phyloP scores from a whole-genome alignment of 2,113 vertebrate species.

The Microcebus lehilahytsara region DNA sequence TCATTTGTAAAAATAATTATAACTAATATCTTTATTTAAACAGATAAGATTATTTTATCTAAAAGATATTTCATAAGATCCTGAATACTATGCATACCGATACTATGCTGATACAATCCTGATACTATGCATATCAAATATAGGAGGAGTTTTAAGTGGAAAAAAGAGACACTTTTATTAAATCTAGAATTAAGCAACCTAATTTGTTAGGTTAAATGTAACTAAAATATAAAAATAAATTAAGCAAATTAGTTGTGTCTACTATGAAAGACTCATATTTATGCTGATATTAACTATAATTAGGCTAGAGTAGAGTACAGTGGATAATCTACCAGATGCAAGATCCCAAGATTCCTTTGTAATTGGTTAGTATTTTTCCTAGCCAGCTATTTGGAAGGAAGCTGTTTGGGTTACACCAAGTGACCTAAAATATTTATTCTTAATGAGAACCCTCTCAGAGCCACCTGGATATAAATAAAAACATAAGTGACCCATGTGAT shows the following conservation, averaged over 20 bases:
- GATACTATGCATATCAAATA: neutral
- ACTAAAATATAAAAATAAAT: neutral
- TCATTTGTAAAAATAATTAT: neutral
- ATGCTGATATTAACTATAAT: neutral
- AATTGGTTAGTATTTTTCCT: slow-evolving; percentile 1
- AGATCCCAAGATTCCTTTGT: neutral
- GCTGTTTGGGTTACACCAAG: neutral
- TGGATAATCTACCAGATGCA: neutral
- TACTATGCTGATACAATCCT: no score
- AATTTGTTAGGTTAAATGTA: slow-evolving; percentile 12
- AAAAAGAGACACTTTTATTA: neutral
- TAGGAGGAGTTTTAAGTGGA: neutral
- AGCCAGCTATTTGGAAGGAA: neutral
- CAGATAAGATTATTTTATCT: neutral
- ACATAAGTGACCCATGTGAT: neutral
- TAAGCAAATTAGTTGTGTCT: neutral
- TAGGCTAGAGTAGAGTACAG: neutral
- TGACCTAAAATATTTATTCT: neutral
- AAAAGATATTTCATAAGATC: neutral
- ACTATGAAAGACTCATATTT: neutral
- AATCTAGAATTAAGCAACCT: slow-evolving; percentile 30
- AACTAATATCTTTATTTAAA: neutral
- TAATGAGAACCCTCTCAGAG: neutral
- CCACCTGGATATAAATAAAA: neutral
- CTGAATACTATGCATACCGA: neutral